Base-by-base conservation (phyloP, 2,113 vertebrate species). In the Nothobranchius furzeri region DNA sequence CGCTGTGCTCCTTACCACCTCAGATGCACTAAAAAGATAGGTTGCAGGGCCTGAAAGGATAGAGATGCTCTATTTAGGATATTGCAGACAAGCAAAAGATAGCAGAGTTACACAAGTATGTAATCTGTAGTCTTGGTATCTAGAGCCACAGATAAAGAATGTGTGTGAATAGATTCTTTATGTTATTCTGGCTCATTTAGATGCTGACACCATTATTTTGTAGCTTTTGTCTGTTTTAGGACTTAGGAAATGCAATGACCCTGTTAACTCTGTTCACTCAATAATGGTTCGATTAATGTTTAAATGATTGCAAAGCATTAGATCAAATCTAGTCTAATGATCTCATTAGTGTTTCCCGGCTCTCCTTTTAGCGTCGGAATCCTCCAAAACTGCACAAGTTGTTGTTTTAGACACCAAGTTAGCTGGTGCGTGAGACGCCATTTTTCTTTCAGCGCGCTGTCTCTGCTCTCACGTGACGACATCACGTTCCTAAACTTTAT, bases 21-120 rank as follows among this genome's bases (percentile, higher is more conserved):
- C 17, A 82, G 78, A 81, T 78, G 69, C 67, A 63, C 75, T 25
- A 51, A 66, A 59, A 46, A 57, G 73, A 78, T 81, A 64, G 59
- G 78, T 47, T 25, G 46, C 43, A 73, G 53, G 62, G 69, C 52
- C 60, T 64, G 56, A 73, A 76, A 73, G 62, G 58, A 71, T 75
- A 68, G 64, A 63, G 61, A 78, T 36, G 65, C 12, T 56, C 53
- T 85, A 69, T 81, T 85, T 75, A 85, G 81, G 66, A 76, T 81
- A 11, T 57, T 77, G 75, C 74, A 74, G 68, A 87, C 53, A 9
- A 56, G 68, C 64, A 66, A 42, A 61, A 81, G 59, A 83, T 79
- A 25, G 30, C 2, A 71, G 83, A 85, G 77, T 20, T 20, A 20
- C 20, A 69, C 53, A 68, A 51, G 30, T 59, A 73, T 61, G 59